Evolutionary conservation across 2,888 invertebrate species (phyloP).

Genomic region (Gnatocerus cornutus): DNA sequence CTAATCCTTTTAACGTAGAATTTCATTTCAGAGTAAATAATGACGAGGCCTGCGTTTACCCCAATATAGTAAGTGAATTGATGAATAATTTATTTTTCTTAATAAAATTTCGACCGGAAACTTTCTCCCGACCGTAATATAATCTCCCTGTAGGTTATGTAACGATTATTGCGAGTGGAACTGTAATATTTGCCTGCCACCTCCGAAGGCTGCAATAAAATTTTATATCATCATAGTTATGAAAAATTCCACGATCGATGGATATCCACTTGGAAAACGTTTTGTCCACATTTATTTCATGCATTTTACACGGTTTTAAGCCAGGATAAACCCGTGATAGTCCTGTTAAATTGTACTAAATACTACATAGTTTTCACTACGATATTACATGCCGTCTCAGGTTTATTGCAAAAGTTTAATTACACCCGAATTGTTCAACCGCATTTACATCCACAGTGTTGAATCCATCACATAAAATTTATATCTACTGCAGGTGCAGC

Average conservation of each 20-base stretch:
- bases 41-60: constrained; percentile 8
- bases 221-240: constrained; percentile 44
- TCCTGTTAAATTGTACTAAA: constrained; percentile 13
- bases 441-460: constrained; percentile 20
- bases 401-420: constrained; percentile 49
- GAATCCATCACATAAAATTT: constrained; percentile 11
- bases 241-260: constrained; percentile 44
- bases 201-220: constrained; percentile 34
- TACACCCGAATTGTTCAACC: constrained; percentile 37
- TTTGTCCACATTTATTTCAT: constrained; percentile 26
- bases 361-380: constrained; percentile 35
- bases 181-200: constrained; percentile 45
- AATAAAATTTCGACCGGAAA: constrained; percentile 26
- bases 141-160: constrained; percentile 32
- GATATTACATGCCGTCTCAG: constrained; percentile 37
- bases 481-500: constrained; percentile 5
- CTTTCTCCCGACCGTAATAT: constrained; percentile 23
- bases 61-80: constrained; percentile 20
- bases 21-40: constrained; percentile 35
- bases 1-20: constrained; percentile 28
- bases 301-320: constrained; percentile 11
- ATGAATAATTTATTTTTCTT: constrained; percentile 41
- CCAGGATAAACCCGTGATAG: neutral
- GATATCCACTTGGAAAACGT: constrained; percentile 31
- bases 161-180: constrained; percentile 40